Conservation (phyloP, 2,888 invertebrate species). For the Seira sanloemensis region DNA sequence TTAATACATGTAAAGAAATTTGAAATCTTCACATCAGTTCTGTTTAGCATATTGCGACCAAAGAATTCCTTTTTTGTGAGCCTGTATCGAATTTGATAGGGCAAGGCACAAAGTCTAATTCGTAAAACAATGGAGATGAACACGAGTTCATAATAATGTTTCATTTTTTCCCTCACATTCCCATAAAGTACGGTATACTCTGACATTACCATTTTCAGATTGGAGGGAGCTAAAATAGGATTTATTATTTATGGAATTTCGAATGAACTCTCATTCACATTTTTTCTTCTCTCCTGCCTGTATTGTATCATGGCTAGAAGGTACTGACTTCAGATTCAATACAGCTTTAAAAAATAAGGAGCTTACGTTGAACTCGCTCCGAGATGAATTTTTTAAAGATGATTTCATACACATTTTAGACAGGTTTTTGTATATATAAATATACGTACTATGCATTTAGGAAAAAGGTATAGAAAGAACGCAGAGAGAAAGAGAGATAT, state of each 20-base stretch:
- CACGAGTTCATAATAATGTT: background rate
- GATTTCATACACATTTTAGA: background rate
- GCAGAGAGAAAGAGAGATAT: background rate
- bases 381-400: slow-evolving; percentile 4
- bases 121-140: background rate
- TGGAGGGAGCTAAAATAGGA: background rate
- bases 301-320: background rate
- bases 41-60: too few relatives aligned
- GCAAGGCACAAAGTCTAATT: background rate
- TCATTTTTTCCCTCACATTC: background rate
- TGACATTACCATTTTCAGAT: background rate
- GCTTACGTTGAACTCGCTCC: background rate
- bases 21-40: too few relatives aligned
- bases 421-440: background rate
- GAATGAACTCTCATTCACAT: background rate
- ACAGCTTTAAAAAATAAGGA: background rate
- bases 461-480: too few relatives aligned
- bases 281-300: background rate
- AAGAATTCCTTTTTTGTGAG: background rate
- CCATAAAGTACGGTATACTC: background rate
- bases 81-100: background rate
- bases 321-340: background rate
- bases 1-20: background rate
- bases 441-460: background rate
- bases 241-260: slow-evolving; percentile 1